Evolutionary conservation across 2,797 vertebrate genomes (phyloP), one percentile per base, ranked within the genome.

Genomic region (Caiman crocodilus): DNA sequence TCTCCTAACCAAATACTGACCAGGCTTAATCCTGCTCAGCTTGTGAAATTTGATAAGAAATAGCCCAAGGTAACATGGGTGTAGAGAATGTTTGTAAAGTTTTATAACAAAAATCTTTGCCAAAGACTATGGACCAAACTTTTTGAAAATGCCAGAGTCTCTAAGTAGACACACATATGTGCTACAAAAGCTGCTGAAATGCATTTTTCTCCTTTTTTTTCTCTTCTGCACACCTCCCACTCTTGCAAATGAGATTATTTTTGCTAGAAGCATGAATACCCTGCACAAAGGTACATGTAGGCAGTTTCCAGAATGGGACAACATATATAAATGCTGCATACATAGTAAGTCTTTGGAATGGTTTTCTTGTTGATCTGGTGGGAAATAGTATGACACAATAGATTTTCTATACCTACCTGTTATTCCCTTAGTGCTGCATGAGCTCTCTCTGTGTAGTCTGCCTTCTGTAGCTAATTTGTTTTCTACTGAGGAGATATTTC

Each of bases 21-120:
- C 88, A 92, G 75, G 14, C 25, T 42, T 12, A 1, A 94, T 85
- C 79, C 55, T 79, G 26, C 67, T 88, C 63, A 84, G 88, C 92
- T 90, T 82, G 78, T 95, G 95, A 96, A 95, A 95, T 87, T 79
- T 64, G 92, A 32, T 94, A 91, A 94, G 90, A 88, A 90, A 84
- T 63, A 5, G 76, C 76, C 94, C 28, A 30, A 89, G 92, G 89
- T 94, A 74, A 82, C 89, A 93, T 95, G 87, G 76, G 91, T 85
- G 76, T 81, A 30, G 87, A 89, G 90, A 80, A 50, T 50, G 64
- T 96, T 93, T 90, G 85, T 90, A 93, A 93, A 80, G 58, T 87
- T 94, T 89, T 61, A 30, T 79, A 84, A 87, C 92, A 94, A 90
- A 96, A 92, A 76, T 55, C 69, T 2, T 1, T 88, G 94, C 95